These are phyloP conservation scores for Hypanus sabinus DNA, from an alignment of 2,113 vertebrate genomes.

Conservation along the genomic window DNA sequence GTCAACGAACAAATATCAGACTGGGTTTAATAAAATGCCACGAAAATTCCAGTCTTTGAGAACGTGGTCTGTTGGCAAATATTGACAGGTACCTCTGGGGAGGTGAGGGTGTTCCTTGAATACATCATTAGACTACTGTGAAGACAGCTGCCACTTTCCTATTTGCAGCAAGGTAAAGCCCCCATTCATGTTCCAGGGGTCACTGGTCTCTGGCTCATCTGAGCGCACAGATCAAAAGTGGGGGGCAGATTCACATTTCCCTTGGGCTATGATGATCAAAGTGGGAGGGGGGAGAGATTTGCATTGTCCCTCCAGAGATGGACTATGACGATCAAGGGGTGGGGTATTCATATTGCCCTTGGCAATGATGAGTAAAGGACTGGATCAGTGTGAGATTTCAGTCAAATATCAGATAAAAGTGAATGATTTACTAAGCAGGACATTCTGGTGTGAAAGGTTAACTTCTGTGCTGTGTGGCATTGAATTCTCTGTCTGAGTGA, in stretches of 20 bases:
- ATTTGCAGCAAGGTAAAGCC: no score
- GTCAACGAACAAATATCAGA: slow-evolving; percentile 6
- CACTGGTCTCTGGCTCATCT: background rate
- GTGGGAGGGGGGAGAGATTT: background rate
- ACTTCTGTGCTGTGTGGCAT: background rate
- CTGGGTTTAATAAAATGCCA: background rate
- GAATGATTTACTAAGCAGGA: background rate
- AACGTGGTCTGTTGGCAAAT: background rate
- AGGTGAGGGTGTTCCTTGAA: background rate
- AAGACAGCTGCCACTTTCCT: background rate
- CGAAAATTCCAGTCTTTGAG: background rate
- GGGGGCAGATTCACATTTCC: background rate
- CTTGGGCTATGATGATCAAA: background rate
- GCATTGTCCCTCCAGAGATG: no score
- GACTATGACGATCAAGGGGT: no score
- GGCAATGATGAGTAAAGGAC: background rate
- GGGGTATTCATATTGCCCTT: background rate
- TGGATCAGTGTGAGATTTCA: background rate
- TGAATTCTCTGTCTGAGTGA: background rate
- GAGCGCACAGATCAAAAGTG: background rate
- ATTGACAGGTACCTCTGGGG: background rate
- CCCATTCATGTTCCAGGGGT: background rate
- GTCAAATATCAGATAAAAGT: background rate
- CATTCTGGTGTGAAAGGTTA: background rate
- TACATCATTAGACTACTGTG: background rate